Conservation (phyloP, 1,140 invertebrate genomes). For the Sitobion miscanthi region DNA sequence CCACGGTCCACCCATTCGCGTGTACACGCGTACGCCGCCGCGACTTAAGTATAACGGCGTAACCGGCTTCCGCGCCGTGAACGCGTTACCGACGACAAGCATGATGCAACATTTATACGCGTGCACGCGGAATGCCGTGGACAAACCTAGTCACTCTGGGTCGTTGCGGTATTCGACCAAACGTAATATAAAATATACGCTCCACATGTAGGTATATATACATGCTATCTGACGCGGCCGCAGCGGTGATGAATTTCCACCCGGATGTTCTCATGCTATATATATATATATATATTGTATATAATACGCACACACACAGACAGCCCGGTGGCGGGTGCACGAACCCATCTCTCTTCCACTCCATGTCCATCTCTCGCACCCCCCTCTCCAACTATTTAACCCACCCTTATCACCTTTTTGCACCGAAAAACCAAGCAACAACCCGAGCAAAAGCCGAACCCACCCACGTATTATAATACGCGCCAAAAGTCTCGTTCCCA, state of each 20-base stretch:
- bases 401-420: neutral
- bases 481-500: neutral
- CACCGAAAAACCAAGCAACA: conserved; percentile 7
- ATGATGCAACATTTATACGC: neutral
- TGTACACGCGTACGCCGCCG: neutral
- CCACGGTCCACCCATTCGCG: neutral
- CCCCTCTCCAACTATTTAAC: neutral
- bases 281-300: neutral
- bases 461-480: neutral
- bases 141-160: neutral
- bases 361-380: neutral
- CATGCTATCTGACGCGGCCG: neutral
- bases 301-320: neutral
- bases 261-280: neutral
- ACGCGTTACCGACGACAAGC: neutral
- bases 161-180: neutral
- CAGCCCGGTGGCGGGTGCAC: neutral
- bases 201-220: neutral
- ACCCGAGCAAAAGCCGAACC: neutral
- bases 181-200: neutral
- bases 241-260: neutral
- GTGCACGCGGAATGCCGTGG: neutral
- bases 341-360: neutral
- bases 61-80: neutral
- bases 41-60: neutral